Evolutionary conservation across 2,888 invertebrate species (phyloP), one percentile per base, ranked within the genome.

Genomic region (Torymus tubicola): DNA sequence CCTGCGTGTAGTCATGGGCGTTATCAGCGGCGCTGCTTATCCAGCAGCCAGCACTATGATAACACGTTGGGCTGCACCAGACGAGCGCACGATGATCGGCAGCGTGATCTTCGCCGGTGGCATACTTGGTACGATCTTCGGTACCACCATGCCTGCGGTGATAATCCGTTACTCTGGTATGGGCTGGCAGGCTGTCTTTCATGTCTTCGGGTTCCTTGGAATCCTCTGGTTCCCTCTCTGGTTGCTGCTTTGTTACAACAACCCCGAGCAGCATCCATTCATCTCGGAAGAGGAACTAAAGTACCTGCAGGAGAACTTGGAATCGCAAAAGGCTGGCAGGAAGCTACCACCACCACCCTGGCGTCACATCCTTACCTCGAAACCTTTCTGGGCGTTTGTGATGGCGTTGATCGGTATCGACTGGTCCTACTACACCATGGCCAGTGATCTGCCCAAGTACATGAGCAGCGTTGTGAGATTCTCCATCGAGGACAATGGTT

Each of bases 21-120:
- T 96, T 18, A 95, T 95, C 82, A 96, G 96, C 93, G 96, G 96
- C 65, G 94, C 95, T 13, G 95, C 95, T 0, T 96, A 94, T 89
- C 96, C 95, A 2, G 96, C 97, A 0, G 91, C 97, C 85, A 95
- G 95, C 87, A 94, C 95, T 0, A 91, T 96, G 87, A 90, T 96
- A n/a, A 94, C 96, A 0, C 92, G 94, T 85, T 96, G 96, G 96
- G 94, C 95, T 0, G 95, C 95, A 72, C 93, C 93, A n/a, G 93
- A 93, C 0, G 93, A 94, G 57, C 52, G 79, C 13, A 55, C 80
- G 1, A 80, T 63, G 42, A n/a, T 82, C 18, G 77, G 77, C 2
- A 64, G 73, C 53, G 60, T 80, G 21, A 61, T 82, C 1, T 80
- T 60, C 67, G 77, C 76, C 1, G 82, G 82, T 0, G 73, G 70